phyloP scores from a whole-genome alignment of 2,888 invertebrate species.

The Parnassius orleans region DNA sequence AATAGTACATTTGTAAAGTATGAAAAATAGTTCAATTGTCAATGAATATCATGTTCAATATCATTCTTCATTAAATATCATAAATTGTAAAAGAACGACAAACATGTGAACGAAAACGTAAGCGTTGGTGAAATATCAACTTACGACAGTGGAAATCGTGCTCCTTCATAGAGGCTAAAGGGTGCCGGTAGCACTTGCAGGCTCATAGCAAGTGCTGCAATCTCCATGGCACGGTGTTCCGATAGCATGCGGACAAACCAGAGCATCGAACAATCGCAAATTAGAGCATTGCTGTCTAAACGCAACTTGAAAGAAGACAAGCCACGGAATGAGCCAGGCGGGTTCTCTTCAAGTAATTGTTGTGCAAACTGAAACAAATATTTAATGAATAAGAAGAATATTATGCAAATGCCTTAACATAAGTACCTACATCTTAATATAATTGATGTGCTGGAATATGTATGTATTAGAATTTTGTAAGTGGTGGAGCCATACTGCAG shows the following conservation, averaged over 20 bases:
- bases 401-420: no score
- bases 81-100: no score
- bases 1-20: no score
- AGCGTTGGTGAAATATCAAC: slow-evolving; percentile 45
- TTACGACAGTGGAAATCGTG: slow-evolving; percentile 92
- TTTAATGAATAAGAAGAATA: neutral
- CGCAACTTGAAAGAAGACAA: slow-evolving; percentile 87
- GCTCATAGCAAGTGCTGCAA: slow-evolving; percentile 89
- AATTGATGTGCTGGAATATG: no score
- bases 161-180: slow-evolving; percentile 84
- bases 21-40: no score
- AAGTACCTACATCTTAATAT: no score
- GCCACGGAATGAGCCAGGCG: slow-evolving; percentile 86
- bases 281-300: slow-evolving; percentile 92
- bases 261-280: slow-evolving; percentile 93
- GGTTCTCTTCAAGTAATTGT: slow-evolving; percentile 87
- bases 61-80: no score
- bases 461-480: no score
- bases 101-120: no score
- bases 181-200: slow-evolving; percentile 86
- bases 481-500: no score
- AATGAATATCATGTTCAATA: no score
- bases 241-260: slow-evolving; percentile 89
- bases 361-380: slow-evolving; percentile 84
- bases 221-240: slow-evolving; percentile 77